These are phyloP conservation scores for Drosophila bifasciata DNA, from an alignment of 1,140 invertebrate genomes.

Conservation along the genomic window DNA sequence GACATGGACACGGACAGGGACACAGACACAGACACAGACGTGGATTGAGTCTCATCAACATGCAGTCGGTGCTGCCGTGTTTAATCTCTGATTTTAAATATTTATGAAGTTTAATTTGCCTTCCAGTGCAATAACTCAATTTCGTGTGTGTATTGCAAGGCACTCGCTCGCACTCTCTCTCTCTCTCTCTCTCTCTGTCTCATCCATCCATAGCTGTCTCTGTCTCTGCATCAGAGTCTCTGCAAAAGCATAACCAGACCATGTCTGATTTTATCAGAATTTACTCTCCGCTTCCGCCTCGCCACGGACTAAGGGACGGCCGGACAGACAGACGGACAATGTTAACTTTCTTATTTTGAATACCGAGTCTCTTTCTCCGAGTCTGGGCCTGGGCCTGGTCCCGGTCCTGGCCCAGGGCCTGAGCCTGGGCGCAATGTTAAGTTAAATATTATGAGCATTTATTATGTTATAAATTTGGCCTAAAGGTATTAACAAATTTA, in stretches of 20 bases:
- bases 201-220: background rate
- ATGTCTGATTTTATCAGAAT: slow-evolving; percentile 67
- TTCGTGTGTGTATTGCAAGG: slow-evolving; percentile 58
- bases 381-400: background rate
- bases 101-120: slow-evolving; percentile 84
- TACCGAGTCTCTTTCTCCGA: slow-evolving; percentile 38
- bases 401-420: slow-evolving; percentile 5
- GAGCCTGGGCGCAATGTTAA: slow-evolving; percentile 71
- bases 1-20: slow-evolving; percentile 1
- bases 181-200: slow-evolving; percentile 22
- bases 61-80: slow-evolving; percentile 36
- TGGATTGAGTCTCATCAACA: background rate
- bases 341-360: slow-evolving; percentile 77
- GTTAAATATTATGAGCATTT: slow-evolving; percentile 83
- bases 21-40: slow-evolving; percentile 4
- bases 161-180: slow-evolving; percentile 24
- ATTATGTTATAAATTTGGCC: slow-evolving; percentile 84
- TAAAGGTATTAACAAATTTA: slow-evolving; percentile 84
- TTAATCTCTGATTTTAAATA: slow-evolving; percentile 84
- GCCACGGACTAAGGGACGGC: no score
- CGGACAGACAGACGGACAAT: slow-evolving; percentile 41
- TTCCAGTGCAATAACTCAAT: slow-evolving; percentile 84
- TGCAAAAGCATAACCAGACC: slow-evolving; percentile 37
- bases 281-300: slow-evolving; percentile 12
- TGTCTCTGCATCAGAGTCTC: slow-evolving; percentile 41